Evolutionary conservation across 2,113 vertebrate species (phyloP).

Genomic region (Boulengeromyrus knoepffleri): DNA sequence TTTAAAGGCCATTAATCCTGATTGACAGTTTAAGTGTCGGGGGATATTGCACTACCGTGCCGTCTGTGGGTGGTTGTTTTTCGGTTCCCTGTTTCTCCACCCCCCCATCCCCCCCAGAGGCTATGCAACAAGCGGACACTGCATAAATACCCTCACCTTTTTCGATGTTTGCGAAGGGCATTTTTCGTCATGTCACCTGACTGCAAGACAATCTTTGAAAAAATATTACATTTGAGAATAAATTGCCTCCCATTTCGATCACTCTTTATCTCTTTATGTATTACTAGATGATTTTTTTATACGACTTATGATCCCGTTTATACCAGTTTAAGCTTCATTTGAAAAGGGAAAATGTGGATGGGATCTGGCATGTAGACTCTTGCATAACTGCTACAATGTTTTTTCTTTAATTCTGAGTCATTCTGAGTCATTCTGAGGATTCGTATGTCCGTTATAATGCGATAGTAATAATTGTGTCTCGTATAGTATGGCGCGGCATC

Average conservation of each 20-base stretch:
- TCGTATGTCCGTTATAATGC: neutral
- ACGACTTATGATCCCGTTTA: neutral
- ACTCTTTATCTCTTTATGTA: neutral
- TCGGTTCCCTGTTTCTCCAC: slow-evolving; percentile 23
- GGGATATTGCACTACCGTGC: slow-evolving; percentile 63
- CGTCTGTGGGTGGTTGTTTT: slow-evolving; percentile 64
- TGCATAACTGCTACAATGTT: neutral
- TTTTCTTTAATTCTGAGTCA: neutral
- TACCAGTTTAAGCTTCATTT: neutral
- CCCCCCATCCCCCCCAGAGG: slow-evolving; percentile 15
- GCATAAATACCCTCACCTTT: neutral
- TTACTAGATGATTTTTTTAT: neutral
- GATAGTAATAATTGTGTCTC: neutral
- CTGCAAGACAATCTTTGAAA: neutral
- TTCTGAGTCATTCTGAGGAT: neutral
- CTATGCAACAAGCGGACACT: slow-evolving; percentile 14
- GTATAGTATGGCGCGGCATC: neutral
- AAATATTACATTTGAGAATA: neutral
- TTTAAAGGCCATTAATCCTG: slow-evolving; percentile 84
- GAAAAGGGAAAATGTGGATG: neutral
- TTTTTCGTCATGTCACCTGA: neutral
- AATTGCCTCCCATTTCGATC: neutral
- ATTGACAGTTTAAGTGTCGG: slow-evolving; percentile 84
- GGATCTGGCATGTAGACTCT: neutral
- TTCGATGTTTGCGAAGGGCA: neutral